Conservation (phyloP, 2,797 vertebrate species). For the Heliangelus exortis region DNA sequence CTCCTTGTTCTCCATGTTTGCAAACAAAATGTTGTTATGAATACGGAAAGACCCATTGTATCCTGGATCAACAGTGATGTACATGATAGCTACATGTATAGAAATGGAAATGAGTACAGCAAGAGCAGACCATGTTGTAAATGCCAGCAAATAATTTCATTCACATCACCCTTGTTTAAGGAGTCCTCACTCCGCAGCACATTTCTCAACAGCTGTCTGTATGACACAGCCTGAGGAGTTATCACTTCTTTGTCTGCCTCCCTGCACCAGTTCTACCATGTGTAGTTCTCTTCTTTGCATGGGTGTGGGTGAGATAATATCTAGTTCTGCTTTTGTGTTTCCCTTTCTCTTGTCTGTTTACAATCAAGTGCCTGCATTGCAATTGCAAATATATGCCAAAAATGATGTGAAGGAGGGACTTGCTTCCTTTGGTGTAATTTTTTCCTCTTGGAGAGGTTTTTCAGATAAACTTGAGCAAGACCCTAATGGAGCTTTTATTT, state of each 20-base stretch:
- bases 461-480: neutral
- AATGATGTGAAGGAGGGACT: neutral
- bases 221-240: neutral
- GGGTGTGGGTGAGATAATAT: neutral
- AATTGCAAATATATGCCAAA: neutral
- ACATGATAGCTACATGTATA: neutral
- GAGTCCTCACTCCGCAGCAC: neutral
- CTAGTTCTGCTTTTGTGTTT: constrained; percentile 55
- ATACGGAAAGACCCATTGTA: fast-evolving
- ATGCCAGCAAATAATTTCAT: neutral
- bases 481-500: neutral
- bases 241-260: neutral
- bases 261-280: neutral
- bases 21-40: neutral
- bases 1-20: neutral
- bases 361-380: neutral
- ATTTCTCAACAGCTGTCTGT: neutral
- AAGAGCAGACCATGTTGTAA: neutral
- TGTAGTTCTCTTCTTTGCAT: neutral
- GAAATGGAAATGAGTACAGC: neutral
- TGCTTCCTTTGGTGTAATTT: neutral
- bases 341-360: constrained; percentile 34
- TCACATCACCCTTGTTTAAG: neutral
- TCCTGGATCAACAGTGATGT: neutral
- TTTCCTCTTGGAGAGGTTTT: neutral